Evolutionary conservation across 2,797 vertebrate genomes (phyloP).

Genomic region (Heteromormyrus szaboi): DNA sequence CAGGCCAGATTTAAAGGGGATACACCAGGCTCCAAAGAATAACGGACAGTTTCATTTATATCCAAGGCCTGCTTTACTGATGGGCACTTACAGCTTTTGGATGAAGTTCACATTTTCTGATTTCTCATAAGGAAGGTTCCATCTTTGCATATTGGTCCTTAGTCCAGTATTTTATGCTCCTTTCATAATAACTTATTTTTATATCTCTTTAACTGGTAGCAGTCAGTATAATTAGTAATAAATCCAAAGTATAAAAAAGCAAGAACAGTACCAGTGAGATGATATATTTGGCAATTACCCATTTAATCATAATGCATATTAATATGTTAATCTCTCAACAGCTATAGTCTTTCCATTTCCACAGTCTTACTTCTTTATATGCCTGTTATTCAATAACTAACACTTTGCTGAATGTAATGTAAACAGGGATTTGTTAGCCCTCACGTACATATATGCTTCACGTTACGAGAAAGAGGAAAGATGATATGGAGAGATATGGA

Average conservation of each 20-base stretch:
- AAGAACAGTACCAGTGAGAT: not conserved
- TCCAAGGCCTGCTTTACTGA: not conserved
- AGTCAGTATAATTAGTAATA: conserved; percentile 9
- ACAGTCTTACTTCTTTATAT: not conserved
- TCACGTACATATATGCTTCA: not conserved
- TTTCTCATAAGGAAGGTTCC: not conserved
- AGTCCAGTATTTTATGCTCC: not conserved
- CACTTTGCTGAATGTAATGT: not conserved
- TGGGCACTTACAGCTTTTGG: not conserved
- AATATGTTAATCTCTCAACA: conserved; percentile 2
- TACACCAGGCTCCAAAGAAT: not conserved
- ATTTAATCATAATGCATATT: not conserved
- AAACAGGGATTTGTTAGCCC: not conserved
- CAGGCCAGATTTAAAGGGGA: not conserved
- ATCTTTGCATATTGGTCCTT: not conserved
- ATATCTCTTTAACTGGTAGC: not conserved
- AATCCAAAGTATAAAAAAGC: conserved; percentile 6
- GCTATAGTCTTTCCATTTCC: not conserved
- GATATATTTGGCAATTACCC: not conserved
- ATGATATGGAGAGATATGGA: not conserved
- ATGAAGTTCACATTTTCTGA: not conserved
- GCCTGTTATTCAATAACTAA: not conserved
- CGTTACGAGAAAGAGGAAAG: not conserved
- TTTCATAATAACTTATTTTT: not conserved
- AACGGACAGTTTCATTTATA: not conserved